A percentile compares a stretch with the other conserved stretches of the same genome.
phyloP scores from a whole-genome alignment of 64 coral and sea anemone species.

The Pocillopora damicornis region DNA sequence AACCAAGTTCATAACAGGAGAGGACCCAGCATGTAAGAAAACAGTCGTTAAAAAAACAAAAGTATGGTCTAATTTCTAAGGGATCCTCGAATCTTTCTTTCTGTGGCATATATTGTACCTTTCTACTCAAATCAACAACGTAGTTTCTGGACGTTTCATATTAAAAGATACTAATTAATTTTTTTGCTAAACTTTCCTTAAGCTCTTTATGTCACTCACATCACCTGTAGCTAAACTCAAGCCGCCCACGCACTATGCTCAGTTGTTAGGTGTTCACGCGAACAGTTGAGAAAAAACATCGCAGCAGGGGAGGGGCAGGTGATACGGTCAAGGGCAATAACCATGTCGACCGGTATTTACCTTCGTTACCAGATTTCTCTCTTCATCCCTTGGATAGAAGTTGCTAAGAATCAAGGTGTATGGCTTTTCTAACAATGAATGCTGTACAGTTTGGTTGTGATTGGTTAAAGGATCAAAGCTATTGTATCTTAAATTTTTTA shows the following conservation, averaged over 20 bases:
- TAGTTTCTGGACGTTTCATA: too few species aligned
- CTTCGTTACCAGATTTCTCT: not conserved
- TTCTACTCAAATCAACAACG: too few species aligned
- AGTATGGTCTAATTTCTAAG: not conserved
- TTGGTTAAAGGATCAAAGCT: too few species aligned
- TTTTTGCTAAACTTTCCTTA: not conserved
- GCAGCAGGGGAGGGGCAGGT: constrained; percentile 32
- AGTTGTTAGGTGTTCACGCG: constrained; percentile 12
- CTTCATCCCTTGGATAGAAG: too few species aligned
- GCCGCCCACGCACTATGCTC: not conserved
- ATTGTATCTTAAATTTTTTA: too few species aligned
- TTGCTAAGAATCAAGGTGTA: too few species aligned
- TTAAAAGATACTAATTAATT: too few species aligned
- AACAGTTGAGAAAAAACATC: constrained; percentile 26
- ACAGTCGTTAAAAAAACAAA: not conserved
- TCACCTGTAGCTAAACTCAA: not conserved
- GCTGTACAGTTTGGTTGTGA: too few species aligned
- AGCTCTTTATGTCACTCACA: not conserved
- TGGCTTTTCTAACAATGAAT: too few species aligned
- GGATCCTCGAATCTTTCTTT: not conserved
- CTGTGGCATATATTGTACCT: not conserved
- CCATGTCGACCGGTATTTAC: not conserved
- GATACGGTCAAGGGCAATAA: not conserved
- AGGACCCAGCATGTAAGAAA: not conserved
- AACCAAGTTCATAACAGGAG: not conserved